Evolutionary conservation across 2,888 invertebrate genomes (phyloP).

Genomic region (Melieria crassipennis): DNA sequence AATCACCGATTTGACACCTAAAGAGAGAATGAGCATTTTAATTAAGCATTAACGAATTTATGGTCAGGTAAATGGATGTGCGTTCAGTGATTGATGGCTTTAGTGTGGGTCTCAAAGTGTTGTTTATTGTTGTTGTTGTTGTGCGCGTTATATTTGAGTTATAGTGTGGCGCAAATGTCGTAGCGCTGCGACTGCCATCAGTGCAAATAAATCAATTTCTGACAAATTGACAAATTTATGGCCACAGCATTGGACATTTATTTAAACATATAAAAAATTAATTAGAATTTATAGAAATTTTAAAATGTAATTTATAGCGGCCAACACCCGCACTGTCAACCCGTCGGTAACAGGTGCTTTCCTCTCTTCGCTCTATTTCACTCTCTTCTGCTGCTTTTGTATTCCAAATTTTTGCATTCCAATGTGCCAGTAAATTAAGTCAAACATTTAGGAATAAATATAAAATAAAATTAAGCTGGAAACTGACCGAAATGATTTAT

Average conservation of each 20-base stretch:
- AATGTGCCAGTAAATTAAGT: slow-evolving; percentile 21
- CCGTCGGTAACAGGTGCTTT: too few species aligned
- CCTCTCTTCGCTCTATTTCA: too few species aligned
- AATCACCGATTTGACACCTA: too few species aligned
- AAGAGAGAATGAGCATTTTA: too few species aligned
- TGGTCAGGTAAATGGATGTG: slow-evolving; percentile 19
- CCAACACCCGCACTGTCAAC: too few species aligned
- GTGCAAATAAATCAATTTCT: neutral
- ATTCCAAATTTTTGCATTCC: neutral
- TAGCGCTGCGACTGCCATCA: neutral
- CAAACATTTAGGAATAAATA: slow-evolving; percentile 23
- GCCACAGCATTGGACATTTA: neutral
- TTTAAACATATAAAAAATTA: too few species aligned
- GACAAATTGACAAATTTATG: neutral
- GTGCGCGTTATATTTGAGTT: slow-evolving; percentile 12
- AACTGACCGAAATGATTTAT: too few species aligned
- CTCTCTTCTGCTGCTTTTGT: neutral
- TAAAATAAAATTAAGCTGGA: slow-evolving; percentile 21
- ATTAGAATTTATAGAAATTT: too few species aligned
- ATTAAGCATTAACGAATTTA: too few species aligned
- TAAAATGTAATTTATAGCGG: too few species aligned
- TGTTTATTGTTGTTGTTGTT: slow-evolving; percentile 10
- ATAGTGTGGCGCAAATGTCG: neutral
- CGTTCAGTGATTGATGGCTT: slow-evolving; percentile 8
- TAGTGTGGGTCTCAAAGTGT: neutral